Evolutionary conservation across 2,797 vertebrate species (phyloP).

Genomic region (Pipistrellus pygmaeus): DNA sequence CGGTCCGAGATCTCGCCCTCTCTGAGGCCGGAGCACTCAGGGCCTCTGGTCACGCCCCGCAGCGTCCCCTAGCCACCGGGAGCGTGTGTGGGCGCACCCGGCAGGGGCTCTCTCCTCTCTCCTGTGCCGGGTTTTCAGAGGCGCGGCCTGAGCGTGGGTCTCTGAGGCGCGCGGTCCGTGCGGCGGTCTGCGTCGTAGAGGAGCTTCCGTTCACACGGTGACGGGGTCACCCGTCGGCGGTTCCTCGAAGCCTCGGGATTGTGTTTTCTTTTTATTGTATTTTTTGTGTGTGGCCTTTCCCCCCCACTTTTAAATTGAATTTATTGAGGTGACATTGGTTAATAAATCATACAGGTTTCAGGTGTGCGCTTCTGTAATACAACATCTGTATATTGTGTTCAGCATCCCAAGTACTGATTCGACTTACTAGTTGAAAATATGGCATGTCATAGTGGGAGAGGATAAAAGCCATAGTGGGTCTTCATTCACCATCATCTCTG

Average conservation of each 20-base stretch:
- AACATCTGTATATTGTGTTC: neutral
- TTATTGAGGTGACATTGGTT: neutral
- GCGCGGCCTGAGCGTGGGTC: no score
- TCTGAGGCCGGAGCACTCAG: neutral
- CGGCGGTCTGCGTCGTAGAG: no score
- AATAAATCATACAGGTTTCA: neutral
- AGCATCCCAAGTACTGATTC: neutral
- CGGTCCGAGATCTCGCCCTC: neutral
- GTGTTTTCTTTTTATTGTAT: no score
- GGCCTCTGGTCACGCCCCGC: slow-evolving; percentile 53
- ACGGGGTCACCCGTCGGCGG: no score
- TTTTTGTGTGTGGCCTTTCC: neutral
- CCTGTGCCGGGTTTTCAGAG: slow-evolving; percentile 10
- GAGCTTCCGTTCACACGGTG: no score
- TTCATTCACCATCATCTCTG: slow-evolving; percentile 45
- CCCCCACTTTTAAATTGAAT: neutral
- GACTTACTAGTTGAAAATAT: slow-evolving; percentile 15
- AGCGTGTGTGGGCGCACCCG: slow-evolving; percentile 26
- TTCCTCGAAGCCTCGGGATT: no score
- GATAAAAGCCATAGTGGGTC: slow-evolving; percentile 42
- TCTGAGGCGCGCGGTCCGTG: no score
- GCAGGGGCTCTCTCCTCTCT: no score
- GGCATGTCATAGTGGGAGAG: neutral
- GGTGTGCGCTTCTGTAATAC: neutral
- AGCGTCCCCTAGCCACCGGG: slow-evolving; percentile 61